phyloP scores from a whole-genome alignment of 2,888 invertebrate species.

The Trachelus iudaicus region DNA sequence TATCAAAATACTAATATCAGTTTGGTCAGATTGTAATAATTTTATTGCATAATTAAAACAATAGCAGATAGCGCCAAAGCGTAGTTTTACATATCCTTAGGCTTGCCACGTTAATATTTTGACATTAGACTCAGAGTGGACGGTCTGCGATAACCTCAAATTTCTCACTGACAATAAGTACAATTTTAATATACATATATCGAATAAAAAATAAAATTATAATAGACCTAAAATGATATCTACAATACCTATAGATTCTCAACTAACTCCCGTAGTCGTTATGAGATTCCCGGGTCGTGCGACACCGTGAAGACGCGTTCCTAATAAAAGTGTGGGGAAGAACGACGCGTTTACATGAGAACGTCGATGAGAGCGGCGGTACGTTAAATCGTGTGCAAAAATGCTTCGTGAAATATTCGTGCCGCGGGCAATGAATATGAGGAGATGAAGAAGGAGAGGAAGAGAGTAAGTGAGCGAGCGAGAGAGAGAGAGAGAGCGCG shows the following conservation, averaged over 20 bases:
- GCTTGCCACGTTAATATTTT: too few species aligned
- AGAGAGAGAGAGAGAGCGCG: neutral
- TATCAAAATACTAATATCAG: neutral
- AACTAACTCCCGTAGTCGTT: neutral
- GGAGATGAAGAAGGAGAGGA: slow-evolving; percentile 1
- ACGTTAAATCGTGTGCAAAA: slow-evolving; percentile 27
- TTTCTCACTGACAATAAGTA: too few species aligned
- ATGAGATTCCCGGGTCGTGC: neutral
- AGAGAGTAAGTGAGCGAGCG: neutral
- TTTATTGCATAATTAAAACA: neutral
- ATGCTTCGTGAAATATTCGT: slow-evolving; percentile 32
- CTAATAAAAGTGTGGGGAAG: neutral
- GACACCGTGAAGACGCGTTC: neutral
- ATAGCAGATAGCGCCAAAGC: too few species aligned
- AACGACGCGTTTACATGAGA: neutral
- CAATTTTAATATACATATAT: too few species aligned
- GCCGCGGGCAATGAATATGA: slow-evolving; percentile 23
- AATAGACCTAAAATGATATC: neutral
- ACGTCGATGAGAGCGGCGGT: neutral
- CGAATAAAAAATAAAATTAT: neutral
- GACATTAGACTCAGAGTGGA: too few species aligned
- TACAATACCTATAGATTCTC: neutral
- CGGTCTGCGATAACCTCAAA: too few species aligned
- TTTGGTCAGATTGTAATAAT: neutral
- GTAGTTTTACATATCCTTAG: too few species aligned